Percentiles rank a stretch among this genome's conserved stretches.
Conservation (phyloP, 2,113 vertebrate species). For the Tenebrosternarchus preto region DNA sequence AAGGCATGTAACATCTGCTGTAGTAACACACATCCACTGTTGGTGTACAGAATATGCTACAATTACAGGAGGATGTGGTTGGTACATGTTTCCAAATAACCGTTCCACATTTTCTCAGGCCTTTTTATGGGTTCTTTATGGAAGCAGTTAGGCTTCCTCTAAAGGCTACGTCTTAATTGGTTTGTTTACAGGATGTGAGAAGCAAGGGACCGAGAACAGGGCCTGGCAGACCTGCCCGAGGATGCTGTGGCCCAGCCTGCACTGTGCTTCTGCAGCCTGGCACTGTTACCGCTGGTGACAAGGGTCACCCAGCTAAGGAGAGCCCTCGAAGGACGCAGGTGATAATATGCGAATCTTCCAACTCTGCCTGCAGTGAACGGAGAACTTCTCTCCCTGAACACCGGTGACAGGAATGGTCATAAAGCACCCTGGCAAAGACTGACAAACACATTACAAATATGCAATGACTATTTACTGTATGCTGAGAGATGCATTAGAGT, state of each 20-base stretch:
- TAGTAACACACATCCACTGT: too few species aligned
- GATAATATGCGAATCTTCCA: slow-evolving; percentile 43
- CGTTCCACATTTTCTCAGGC: neutral
- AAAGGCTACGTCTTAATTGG: slow-evolving; percentile 19
- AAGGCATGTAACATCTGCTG: too few species aligned
- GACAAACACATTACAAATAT: neutral
- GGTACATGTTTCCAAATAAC: neutral
- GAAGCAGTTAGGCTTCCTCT: neutral
- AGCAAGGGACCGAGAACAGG: slow-evolving; percentile 26
- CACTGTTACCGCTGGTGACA: slow-evolving; percentile 7
- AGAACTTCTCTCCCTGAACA: neutral
- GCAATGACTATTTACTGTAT: neutral
- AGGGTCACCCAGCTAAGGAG: slow-evolving; percentile 14
- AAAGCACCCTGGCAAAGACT: neutral
- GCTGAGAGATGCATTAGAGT: neutral
- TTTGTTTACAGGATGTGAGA: slow-evolving; percentile 28
- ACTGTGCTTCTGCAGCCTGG: slow-evolving; percentile 12
- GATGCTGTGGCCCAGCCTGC: neutral
- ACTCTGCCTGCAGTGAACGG: slow-evolving; percentile 1
- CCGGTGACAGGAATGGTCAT: neutral
- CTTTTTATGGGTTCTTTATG: neutral
- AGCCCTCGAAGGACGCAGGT: slow-evolving; percentile 34
- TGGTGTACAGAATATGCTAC: too few species aligned
- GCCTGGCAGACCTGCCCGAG: slow-evolving; percentile 11
- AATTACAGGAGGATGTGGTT: neutral